Base-by-base conservation (phyloP, 2,888 invertebrate genomes). In the Zygothrica quintamaculata region DNA sequence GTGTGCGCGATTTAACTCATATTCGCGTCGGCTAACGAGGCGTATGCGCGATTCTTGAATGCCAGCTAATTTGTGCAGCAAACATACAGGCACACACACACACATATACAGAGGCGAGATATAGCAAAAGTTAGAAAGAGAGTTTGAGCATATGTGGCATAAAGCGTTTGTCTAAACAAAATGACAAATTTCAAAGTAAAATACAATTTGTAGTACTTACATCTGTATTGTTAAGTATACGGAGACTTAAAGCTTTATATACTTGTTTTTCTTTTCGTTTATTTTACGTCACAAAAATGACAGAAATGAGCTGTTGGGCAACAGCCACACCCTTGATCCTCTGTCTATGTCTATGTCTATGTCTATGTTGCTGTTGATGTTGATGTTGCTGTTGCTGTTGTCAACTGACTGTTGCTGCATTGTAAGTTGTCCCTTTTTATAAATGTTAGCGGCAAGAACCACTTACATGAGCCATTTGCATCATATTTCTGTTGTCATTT, bases 401-500 rank as follows among this genome's bases (percentile, higher is more conserved):
- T n/a, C n/a, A n/a, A n/a, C n/a, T n/a, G n/a, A n/a, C 18, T 22
- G 18, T 22, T 68, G 53, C 59, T 79, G 84, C 80, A 80, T 61
- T 76, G 62, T 73, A 62, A 70, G 69, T 60, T 77, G 75, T 73
- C 61, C 22, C 53, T 65, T 62, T 65, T 66, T 79, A 70, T 74
- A 80, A 82, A 85, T 80, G 79, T 81, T 61, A 51, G 71, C 74
- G 74, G 72, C 77, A 75, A 77, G 70, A 89, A 85, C 72, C 89
- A 88, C 88, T 88, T 88, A 88, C 81, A 86, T 79, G 82, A 87
- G 70, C 80, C 87, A 89, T 89, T 88, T 88, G 87, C 87, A 89
- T 85, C 85, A 88, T 88, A 88, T 88, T 88, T 88, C 85, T 88
- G 84, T 88, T 88, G 89, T 81, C 88, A 87, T 88, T 75, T 87